These are phyloP conservation scores for Eolophus roseicapilla DNA, from an alignment of 2,113 vertebrate species.

Conservation along the genomic window DNA sequence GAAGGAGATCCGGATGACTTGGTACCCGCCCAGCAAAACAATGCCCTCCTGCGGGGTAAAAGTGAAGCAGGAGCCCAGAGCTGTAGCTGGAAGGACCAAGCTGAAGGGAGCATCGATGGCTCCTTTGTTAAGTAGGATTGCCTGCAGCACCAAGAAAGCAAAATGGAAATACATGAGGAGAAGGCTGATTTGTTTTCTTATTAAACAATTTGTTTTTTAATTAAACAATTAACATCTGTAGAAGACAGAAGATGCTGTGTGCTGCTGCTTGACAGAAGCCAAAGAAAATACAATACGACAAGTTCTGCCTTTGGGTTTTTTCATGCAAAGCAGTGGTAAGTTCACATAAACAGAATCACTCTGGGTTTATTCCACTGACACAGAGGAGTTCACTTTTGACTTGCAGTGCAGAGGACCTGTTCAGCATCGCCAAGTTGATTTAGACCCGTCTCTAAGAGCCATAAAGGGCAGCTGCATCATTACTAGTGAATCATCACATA, in stretches of 20 bases:
- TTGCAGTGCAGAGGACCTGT: background rate
- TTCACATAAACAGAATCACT: background rate
- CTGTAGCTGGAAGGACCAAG: conserved; percentile 60
- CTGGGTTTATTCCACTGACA: background rate
- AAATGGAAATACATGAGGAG: background rate
- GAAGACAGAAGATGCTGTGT: background rate
- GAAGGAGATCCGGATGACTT: conserved; percentile 80
- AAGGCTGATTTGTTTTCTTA: background rate
- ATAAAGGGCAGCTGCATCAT: accelerated
- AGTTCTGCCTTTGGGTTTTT: background rate
- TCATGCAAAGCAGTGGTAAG: background rate
- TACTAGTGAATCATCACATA: background rate
- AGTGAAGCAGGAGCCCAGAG: conserved; percentile 77
- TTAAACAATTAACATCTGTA: background rate
- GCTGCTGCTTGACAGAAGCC: background rate
- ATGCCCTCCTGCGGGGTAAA: conserved; percentile 78
- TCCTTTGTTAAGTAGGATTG: conserved; percentile 79
- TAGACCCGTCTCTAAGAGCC: background rate
- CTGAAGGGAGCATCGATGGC: conserved; percentile 78
- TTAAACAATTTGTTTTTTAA: background rate
- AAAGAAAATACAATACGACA: background rate
- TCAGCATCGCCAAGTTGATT: background rate
- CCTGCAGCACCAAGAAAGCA: conserved; percentile 62
- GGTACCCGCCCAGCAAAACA: conserved; percentile 68
- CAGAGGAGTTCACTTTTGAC: background rate